Evolutionary conservation across 2,797 vertebrate species (phyloP).

Genomic region (Myotis vivesi): DNA sequence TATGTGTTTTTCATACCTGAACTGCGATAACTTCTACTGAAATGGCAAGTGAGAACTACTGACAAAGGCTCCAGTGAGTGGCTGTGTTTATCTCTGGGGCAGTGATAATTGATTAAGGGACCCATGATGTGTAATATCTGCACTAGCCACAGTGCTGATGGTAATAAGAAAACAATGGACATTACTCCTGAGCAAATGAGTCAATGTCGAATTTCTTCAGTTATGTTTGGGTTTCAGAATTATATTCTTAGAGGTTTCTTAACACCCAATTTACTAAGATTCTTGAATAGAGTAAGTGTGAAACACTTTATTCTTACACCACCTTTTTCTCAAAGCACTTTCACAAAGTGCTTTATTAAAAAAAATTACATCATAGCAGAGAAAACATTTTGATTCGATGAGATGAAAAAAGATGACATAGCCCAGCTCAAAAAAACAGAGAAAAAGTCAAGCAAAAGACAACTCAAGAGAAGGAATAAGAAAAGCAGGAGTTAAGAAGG

Average conservation of each 20-base stretch:
- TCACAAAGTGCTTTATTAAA: not conserved
- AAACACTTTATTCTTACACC: not conserved
- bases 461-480: not conserved
- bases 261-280: not conserved
- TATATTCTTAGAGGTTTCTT: not conserved
- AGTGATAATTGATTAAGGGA: not conserved
- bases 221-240: not conserved
- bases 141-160: not conserved
- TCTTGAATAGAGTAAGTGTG: not conserved
- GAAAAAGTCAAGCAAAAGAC: not conserved
- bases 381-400: not conserved
- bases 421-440: not conserved
- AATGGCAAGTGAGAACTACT: not conserved
- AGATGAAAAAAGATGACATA: not conserved
- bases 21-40: not conserved
- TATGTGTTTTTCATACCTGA: not conserved
- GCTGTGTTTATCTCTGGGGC: not conserved
- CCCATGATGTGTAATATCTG: not conserved
- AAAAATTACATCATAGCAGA: not conserved
- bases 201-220: not conserved
- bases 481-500: not conserved
- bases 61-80: not conserved
- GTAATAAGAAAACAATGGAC: not conserved
- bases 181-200: not conserved
- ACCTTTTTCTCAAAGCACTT: not conserved